A percentile compares a stretch with the other conserved stretches of the same genome.
Conservation (phyloP, 2,888 invertebrate species). For the Ramazzottius varieornatus region DNA sequence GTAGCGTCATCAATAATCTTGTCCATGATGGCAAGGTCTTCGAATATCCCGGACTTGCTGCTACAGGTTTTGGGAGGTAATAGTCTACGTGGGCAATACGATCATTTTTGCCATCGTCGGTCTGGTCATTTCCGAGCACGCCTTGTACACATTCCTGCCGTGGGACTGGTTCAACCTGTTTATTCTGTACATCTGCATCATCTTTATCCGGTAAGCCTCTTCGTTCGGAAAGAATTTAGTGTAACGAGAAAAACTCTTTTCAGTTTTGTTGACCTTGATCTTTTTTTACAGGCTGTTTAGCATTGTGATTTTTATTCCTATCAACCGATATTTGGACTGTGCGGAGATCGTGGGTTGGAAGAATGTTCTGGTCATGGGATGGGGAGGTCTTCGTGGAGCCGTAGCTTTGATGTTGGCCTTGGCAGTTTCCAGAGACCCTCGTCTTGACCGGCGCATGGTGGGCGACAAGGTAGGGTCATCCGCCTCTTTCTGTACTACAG, state of each 20-base stretch:
- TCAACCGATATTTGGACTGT: neutral
- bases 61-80: slow-evolving; percentile 26
- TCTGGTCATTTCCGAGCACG: slow-evolving; percentile 32
- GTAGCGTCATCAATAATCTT: neutral
- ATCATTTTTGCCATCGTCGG: slow-evolving; percentile 35
- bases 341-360: slow-evolving; percentile 23
- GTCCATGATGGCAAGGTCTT: no score
- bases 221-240: no score
- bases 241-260: no score
- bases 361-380: slow-evolving; percentile 32
- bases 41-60: no score
- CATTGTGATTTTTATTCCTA: neutral
- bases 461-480: slow-evolving; percentile 12
- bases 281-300: neutral
- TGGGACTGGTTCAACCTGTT: slow-evolving; percentile 28
- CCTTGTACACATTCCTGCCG: slow-evolving; percentile 26
- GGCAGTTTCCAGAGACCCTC: slow-evolving; percentile 28
- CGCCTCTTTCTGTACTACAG: neutral
- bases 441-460: slow-evolving; percentile 12
- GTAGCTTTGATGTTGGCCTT: slow-evolving; percentile 33
- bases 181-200: slow-evolving; percentile 22
- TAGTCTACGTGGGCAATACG: slow-evolving; percentile 29
- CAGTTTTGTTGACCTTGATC: no score
- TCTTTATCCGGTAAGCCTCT: slow-evolving; percentile 22
- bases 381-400: slow-evolving; percentile 36